Evolutionary conservation across 2,797 vertebrate genomes (phyloP), one percentile per base, ranked within the genome.

Genomic region (Leptodactylus fallax): DNA sequence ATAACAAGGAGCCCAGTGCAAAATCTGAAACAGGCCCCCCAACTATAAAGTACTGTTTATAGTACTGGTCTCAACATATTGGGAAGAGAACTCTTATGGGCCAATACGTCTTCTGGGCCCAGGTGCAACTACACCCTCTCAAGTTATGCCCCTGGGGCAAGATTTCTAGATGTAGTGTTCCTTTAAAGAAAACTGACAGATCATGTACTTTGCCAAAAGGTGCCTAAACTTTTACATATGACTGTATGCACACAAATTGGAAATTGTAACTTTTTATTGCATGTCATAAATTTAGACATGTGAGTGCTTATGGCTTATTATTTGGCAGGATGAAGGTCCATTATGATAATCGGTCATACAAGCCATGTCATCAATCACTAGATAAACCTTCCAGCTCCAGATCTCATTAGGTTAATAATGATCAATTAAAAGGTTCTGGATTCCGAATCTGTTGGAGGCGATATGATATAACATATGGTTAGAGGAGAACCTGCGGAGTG

Each of bases 401-500:
- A 71, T 53, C 51, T 83, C 65, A 71, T 83, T 83, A 67, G 47
- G 47, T 69, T 83, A 83, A 83, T 51, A 53, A 83, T 55, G 47
- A 71, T 27, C 65, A 83, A 83, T 67, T 81, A 65, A 81, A 81
- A n/a, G 53, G 67, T 19, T 74, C 36, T 72, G 53, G 36, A 80
- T n/a, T 47, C 13, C 17, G n/a, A 61, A 80, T 61, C 56, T 60
- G 27, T 61, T 80, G 56, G 61, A 65, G 55, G 69, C 19, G 12
- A 69, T 74, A 47, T 60, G 55, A 47, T 72, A 17, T 16, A 72
- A 56, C 81, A 83, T 84, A 74, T 60, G 53, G 25, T 72, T 13
- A 69, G 51, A 72, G 67, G 23, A n/a, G 27, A 69, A 27, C 10
- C 14, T 10, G 7, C 6, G 27, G 67, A 23, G 79, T 23, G 21